Evolutionary conservation across 2,888 invertebrate genomes (phyloP).

Genomic region (Macrosoma leucophasiata): DNA sequence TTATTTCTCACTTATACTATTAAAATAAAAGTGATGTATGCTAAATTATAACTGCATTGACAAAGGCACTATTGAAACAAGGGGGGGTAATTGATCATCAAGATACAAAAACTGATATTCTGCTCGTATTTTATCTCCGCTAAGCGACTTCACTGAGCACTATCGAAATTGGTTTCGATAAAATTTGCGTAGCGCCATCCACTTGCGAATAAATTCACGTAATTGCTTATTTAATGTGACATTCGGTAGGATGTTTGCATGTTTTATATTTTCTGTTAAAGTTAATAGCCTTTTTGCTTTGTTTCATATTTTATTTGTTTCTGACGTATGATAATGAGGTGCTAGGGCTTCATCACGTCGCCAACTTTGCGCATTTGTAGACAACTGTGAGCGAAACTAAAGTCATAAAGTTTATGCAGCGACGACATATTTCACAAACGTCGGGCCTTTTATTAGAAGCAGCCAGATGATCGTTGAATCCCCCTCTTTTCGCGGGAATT

Average conservation of each 20-base stretch:
- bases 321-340: slow-evolving; percentile 37
- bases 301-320: slow-evolving; percentile 28
- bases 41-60: too few relatives aligned
- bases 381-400: slow-evolving; percentile 47
- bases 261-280: slow-evolving; percentile 29
- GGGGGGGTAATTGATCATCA: too few relatives aligned
- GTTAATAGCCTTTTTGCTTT: slow-evolving; percentile 18
- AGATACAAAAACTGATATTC: slow-evolving; percentile 58
- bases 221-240: slow-evolving; percentile 57
- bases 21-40: too few relatives aligned
- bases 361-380: slow-evolving; percentile 50
- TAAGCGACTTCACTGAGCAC: slow-evolving; percentile 49
- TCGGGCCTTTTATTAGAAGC: slow-evolving; percentile 62
- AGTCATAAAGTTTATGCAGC: slow-evolving; percentile 71
- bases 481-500: slow-evolving; percentile 51
- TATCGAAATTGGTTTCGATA: slow-evolving; percentile 69
- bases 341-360: slow-evolving; percentile 38
- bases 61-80: too few relatives aligned
- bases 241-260: slow-evolving; percentile 34
- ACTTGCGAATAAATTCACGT: slow-evolving; percentile 60
- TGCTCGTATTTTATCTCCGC: slow-evolving; percentile 56
- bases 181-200: slow-evolving; percentile 52
- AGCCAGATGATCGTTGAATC: slow-evolving; percentile 59
- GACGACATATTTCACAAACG: slow-evolving; percentile 70
- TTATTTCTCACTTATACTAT: too few relatives aligned